Base-by-base conservation (phyloP, 2,888 invertebrate genomes). In the Chrysodeixis includens region DNA sequence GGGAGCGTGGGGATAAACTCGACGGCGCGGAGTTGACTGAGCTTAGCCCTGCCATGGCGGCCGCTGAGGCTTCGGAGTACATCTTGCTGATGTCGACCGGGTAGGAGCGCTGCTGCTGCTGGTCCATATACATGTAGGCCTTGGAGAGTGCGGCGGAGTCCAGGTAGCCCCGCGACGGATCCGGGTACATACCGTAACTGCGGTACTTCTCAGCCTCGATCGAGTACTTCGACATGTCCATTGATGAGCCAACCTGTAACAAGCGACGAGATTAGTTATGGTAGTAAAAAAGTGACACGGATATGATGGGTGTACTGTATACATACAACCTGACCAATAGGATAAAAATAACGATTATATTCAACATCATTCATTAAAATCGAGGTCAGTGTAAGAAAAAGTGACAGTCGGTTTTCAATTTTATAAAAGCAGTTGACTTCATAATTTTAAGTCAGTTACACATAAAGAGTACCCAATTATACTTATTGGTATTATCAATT, bases 161-260 rank as follows among this genome's bases (percentile, higher is more conserved):
- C 59, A 97, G 93, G 86, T 97, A 97, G 61, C 96, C 96, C 1
- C 97, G 95, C 22, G 97, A 97, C 0, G 97, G 96, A 79, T 97
- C 97, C 0, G 97, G 96, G 85, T 97, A 97, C 97, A 97, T 97
- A 67, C 97, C 96, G 92, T 97, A 97, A 22, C 96, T 96, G 61
- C 97, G 95, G 89, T 97, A 97, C 82, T 97, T 97, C 82, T 97
- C 97, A 0, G 97, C 97, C 78, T 97, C 97, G 93, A 97, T 96
- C 10, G 97, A 97, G 87, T 97, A 97, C 85, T 97, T 97, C 0
- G 95, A 94, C 97, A 97, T 97, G 85, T 97, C 97, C 97, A 97
- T 97, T 72, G 97, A 96, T 57, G 96, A 96, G 8, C 96, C 97
- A 69, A 97, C 96, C 97, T 97, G 96, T 0, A 96, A 96, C 89